A percentile compares a stretch with the other conserved stretches of the same genome.
phyloP scores from a whole-genome alignment of 1,140 invertebrate genomes.

The Goniozus legneri region DNA sequence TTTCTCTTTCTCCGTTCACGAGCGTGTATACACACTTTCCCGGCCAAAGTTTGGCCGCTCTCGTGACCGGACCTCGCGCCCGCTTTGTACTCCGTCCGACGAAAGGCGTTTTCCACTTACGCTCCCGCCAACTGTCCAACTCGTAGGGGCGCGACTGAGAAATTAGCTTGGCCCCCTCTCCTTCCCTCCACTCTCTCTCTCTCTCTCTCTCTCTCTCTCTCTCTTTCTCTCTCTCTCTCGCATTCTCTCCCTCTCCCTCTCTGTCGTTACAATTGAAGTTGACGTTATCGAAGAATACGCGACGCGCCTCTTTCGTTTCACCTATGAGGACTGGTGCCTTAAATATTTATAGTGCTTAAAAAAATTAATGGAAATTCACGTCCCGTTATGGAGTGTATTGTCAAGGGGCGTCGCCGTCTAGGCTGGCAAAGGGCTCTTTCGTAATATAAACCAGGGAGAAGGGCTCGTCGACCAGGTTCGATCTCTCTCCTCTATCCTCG shows the following conservation, averaged over 20 bases:
- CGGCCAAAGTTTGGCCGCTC: too few species aligned
- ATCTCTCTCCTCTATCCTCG: constrained; percentile 2
- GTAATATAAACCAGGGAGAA: constrained; percentile 30
- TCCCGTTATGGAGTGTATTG: constrained; percentile 25
- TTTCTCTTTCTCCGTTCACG: constrained; percentile 2
- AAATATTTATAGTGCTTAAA: constrained; percentile 41
- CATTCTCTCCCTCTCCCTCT: background rate
- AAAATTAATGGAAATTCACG: constrained; percentile 41
- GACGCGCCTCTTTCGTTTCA: too few species aligned
- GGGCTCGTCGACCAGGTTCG: constrained; percentile 14
- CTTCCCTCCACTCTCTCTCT: background rate
- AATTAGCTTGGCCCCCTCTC: constrained; percentile 15
- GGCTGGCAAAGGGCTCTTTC: constrained; percentile 27
- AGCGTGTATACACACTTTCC: too few species aligned
- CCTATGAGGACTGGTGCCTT: constrained; percentile 34
- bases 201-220: constrained; percentile 8
- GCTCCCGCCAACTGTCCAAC: too few species aligned
- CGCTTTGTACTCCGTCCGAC: too few species aligned
- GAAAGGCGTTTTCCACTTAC: too few species aligned
- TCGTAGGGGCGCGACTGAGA: too few species aligned
- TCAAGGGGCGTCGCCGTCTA: constrained; percentile 24
- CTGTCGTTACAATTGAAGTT: background rate
- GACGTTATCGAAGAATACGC: too few species aligned
- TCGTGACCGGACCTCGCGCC: too few species aligned
- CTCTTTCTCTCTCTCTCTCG: background rate